These are phyloP conservation scores for Parazoanthus swiftii DNA, from an alignment of 92 coral and sea anemone genomes.

Conservation along the genomic window DNA sequence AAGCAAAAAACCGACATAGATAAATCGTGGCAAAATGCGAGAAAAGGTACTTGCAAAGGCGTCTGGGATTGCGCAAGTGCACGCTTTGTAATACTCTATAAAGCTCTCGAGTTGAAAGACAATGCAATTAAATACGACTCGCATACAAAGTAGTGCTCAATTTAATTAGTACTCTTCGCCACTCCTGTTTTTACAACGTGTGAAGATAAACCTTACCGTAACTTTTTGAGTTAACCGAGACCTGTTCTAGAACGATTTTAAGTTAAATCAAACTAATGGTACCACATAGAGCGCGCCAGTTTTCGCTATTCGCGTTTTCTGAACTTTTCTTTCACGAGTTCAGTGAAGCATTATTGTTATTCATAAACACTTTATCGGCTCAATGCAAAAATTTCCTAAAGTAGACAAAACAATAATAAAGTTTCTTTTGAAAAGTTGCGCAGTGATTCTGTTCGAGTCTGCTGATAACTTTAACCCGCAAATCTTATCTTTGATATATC, in stretches of 20 bases:
- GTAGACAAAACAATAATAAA: slow-evolving; percentile 39
- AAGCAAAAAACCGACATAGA: neutral
- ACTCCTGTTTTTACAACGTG: slow-evolving; percentile 21
- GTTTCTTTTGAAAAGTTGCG: slow-evolving; percentile 23
- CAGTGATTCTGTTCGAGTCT: slow-evolving; percentile 26
- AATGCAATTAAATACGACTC: slow-evolving; percentile 9
- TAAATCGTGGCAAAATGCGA: neutral
- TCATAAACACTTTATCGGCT: slow-evolving; percentile 44
- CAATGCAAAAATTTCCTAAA: slow-evolving; percentile 30
- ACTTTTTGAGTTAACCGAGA: neutral
- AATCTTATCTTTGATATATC: slow-evolving; percentile 8
- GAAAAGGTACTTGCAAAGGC: neutral
- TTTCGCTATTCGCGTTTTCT: neutral
- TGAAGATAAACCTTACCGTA: neutral
- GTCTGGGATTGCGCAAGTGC: slow-evolving; percentile 18
- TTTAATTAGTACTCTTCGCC: slow-evolving; percentile 18
- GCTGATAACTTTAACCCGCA: neutral
- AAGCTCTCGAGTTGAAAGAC: slow-evolving; percentile 9
- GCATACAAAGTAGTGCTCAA: slow-evolving; percentile 22
- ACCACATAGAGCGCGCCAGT: neutral
- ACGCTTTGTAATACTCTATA: neutral
- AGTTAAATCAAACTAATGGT: neutral
- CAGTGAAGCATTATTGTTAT: slow-evolving; percentile 32
- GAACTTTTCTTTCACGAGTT: neutral
- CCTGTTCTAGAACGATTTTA: neutral